These are phyloP conservation scores for Mesochorus sp. DNA, from an alignment of 2,888 invertebrate genomes.

Conservation along the genomic window DNA sequence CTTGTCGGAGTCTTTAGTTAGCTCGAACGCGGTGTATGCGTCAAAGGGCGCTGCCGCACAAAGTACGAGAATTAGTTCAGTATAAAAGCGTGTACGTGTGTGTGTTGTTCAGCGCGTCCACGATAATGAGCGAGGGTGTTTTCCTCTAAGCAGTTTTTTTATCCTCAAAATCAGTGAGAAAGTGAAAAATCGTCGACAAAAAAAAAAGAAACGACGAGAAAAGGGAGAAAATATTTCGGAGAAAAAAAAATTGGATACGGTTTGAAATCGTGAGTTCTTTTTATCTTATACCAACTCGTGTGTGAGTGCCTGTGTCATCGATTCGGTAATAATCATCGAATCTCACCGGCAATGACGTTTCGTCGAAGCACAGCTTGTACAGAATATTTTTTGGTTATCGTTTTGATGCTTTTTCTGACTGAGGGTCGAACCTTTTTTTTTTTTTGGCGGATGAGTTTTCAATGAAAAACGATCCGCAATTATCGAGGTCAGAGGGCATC, in stretches of 20 bases:
- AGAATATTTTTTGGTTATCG: background rate
- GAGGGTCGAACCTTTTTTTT: slow-evolving; percentile 64
- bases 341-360: no score
- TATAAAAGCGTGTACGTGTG: slow-evolving; percentile 68
- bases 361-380: background rate
- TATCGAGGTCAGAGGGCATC: slow-evolving; percentile 79
- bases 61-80: slow-evolving; percentile 70
- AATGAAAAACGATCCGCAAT: slow-evolving; percentile 79
- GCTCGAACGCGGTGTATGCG: slow-evolving; percentile 67
- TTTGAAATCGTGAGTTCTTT: no score
- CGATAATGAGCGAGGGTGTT: slow-evolving; percentile 72
- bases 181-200: background rate
- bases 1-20: slow-evolving; percentile 55
- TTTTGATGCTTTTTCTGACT: no score
- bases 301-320: no score
- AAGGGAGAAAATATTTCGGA: no score
- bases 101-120: slow-evolving; percentile 60
- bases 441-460: slow-evolving; percentile 75
- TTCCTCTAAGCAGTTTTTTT: slow-evolving; percentile 31
- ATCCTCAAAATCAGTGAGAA: background rate
- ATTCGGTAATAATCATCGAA: no score
- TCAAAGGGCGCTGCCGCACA: slow-evolving; percentile 79
- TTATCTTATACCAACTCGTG: no score
- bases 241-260: no score
- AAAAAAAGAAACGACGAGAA: no score